Base-by-base conservation (phyloP, 2,113 vertebrate genomes). In the Gavialis gangeticus region DNA sequence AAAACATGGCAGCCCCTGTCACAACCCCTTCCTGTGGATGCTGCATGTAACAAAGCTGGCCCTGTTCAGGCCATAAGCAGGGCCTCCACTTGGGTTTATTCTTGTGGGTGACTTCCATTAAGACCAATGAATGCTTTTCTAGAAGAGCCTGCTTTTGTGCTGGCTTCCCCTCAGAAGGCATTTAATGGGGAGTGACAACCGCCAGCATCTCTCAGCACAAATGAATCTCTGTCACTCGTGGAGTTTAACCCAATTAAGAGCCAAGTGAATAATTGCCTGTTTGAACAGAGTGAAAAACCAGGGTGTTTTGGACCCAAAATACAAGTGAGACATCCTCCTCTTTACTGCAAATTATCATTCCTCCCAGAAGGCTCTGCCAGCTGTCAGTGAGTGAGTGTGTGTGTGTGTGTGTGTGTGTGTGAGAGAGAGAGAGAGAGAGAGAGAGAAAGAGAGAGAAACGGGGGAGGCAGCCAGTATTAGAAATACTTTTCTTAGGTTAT, bases 231-330 rank as follows among this genome's bases (percentile, higher is more conserved):
- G 37, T 25, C 55, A n/a, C 66, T 79, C 4, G 73, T 81, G 80
- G 85, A 93, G n/a, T 77, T 84, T 92, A 94, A 93, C 87, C 91
- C 80, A 81, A 88, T 91, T 93, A 94, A 86, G 85, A 91, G 75
- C 12, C 17, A 30, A 84, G 57, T 84, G 82, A 84, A 63, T 69
- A 79, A 90, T 84, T 79, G 75, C 28, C 64, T 73, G 75, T 25
- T 84, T 28, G 28, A 56, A 62, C 46, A 57, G 64, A 73, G 71
- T 79, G n/a, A 54, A 64, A 84, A 76, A 76, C 66, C 60, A 46
- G 80, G 73, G 89, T 6, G 28, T 27, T 94, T 73, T 77, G 82
- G 86, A 89, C 21, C 4, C 9, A 22, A 90, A 62, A 37, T 4
- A 12, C 4, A 3, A 80, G 63, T 0, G 0, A 85, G 55, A 27